Evolutionary conservation across 2,113 vertebrate species (phyloP), one percentile per base, ranked within the genome.

Genomic region (Antidorcas marsupialis): DNA sequence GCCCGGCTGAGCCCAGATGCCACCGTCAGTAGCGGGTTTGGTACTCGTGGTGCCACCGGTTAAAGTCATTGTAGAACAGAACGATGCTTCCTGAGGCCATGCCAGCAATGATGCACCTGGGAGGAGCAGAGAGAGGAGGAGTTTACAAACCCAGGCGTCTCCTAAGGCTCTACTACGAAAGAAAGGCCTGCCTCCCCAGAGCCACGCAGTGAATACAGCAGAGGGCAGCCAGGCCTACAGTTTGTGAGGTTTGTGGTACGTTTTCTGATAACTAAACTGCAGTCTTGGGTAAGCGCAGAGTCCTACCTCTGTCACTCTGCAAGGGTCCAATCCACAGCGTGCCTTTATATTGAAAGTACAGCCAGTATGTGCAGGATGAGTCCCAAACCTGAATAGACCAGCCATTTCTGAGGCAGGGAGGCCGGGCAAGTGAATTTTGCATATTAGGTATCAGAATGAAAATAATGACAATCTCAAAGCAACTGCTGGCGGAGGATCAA

Each of bases 61-160:
- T 99, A 98, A 99, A 99, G 97, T 99, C 99, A 3, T 99, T 99
- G 99, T 99, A 99, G 98, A 99, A 99, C 91, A 99, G 99, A 19
- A 99, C 99, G 52, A 99, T 99, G 98, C 99, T 99, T 52, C 99
- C 99, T 0, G 99, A 99, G 0, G 99, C 99, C 99, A 99, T 99
- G 94, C 99, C 99, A 0, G 99, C 99, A 97, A 99, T 99, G 97
- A 99, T 99, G 95, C 99, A 99, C 99, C 99, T 99, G 78, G 9
- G 82, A 47, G 96, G 88, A 87, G 96, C 50, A 89, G 5, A 97
- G 84, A 28, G 95, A 9, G 9, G 28, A 5, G 5, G 19, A 43
- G 27, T 16, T 97, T 8, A 78, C 36, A 53, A 16, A n/a, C 21
- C 30, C 25, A 0, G 10, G 57, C 0, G 0, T 15, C 60, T 13